Evolutionary conservation across 2,113 vertebrate genomes (phyloP), one percentile per base, ranked within the genome.

Genomic region (Melanostigma gelatinosum): DNA sequence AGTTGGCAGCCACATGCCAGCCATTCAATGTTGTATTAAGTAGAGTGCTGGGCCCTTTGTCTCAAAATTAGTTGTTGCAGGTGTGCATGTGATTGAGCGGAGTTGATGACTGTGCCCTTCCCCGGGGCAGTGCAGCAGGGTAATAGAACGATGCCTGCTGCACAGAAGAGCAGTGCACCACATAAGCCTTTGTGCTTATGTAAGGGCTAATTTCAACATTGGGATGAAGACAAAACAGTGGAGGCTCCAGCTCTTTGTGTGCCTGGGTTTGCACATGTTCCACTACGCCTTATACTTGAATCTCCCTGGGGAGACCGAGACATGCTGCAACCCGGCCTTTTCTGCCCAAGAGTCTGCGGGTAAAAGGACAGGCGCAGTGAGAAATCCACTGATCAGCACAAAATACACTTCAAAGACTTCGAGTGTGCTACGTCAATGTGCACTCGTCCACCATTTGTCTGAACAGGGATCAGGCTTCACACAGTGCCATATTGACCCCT

Each of bases 401-500:
- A 91, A 90, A 77, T 52, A 44, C 15, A 85, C 82, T 79, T 86
- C 79, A 87, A 85, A 91, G 75, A 48, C 7, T 58, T 12, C 22
- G 18, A 34, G 48, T 61, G 73, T 60, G 27, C 15, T 52, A 63
- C 29, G 63, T 15, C 72, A 77, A 77, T 73, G 78, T 85, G 63
- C 57, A 72, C 29, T 24, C 55, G 63, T 72, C 36, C 60, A 68
- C 82, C 44, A 77, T 74, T 80, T 82, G 72, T 76, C 87, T 84
- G 62, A 38, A 62, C 65, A 79, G 80, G 82, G 79, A 85, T 90
- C 84, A 93, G 63, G 62, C 88, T 87, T 88, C 88, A 89, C 80
- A 90, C 88, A 88, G 75, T 71, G 88, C 88, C 89, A 81, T 91
- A 93, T 82, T 72, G 54, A 90, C 89, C 89, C 88, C 46, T 65